These are phyloP conservation scores for Pipra filicauda DNA, from an alignment of 2,113 vertebrate genomes.

Conservation along the genomic window DNA sequence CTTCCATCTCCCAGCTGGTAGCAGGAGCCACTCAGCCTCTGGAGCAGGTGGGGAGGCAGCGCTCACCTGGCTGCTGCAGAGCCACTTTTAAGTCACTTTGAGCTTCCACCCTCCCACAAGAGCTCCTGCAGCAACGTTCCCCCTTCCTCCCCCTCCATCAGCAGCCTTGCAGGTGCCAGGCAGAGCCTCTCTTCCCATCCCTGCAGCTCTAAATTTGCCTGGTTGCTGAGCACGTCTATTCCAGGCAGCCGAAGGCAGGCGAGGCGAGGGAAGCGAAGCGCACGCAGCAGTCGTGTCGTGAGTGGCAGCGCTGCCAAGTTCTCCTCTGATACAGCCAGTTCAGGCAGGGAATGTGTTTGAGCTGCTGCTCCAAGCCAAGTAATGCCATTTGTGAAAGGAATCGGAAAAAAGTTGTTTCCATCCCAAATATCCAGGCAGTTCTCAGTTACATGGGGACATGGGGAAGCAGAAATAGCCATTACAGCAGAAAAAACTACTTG, in stretches of 20 bases:
- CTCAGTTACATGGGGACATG: not conserved
- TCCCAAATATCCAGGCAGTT: not conserved
- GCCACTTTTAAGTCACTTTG: not conserved
- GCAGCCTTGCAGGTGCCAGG: not conserved
- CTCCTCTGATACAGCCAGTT: not conserved
- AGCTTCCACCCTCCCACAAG: not conserved
- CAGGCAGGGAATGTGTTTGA: not conserved
- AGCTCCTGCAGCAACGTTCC: not conserved
- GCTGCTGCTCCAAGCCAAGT: not conserved
- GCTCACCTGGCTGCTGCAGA: not conserved
- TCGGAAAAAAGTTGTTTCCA: not conserved
- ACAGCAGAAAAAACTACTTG: not conserved
- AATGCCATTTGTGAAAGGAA: not conserved
- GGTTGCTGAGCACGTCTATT: slow-evolving; percentile 7
- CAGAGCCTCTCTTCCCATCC: not conserved
- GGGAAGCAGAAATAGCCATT: not conserved
- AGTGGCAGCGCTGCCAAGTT: not conserved
- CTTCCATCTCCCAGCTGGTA: not conserved
- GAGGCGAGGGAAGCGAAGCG: not conserved
- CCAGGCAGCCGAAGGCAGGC: not conserved
- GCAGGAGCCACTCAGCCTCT: not conserved
- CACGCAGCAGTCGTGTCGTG: not conserved
- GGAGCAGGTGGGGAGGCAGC: not conserved
- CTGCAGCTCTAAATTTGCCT: not conserved
- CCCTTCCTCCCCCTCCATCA: not conserved